Evolutionary conservation across 2,797 vertebrate species (phyloP).

Genomic region (Peromyscus nudipes): DNA sequence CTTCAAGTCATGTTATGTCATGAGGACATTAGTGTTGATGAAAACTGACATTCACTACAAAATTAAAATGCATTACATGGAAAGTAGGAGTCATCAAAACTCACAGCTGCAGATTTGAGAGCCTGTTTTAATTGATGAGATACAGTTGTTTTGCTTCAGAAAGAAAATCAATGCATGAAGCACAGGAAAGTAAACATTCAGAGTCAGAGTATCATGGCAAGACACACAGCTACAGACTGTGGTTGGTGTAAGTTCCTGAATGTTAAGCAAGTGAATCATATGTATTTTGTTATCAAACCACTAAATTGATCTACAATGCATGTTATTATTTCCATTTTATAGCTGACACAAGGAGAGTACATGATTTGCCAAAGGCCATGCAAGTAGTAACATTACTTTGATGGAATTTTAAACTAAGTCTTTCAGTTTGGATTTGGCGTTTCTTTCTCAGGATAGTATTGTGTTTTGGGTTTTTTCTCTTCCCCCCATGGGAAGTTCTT

Average conservation of each 20-base stretch:
- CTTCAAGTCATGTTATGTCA: constrained; percentile 87
- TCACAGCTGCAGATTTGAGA: constrained; percentile 73
- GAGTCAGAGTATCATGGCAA: constrained; percentile 78
- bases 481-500: neutral
- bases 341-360: neutral
- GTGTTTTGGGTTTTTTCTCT: neutral
- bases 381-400: neutral
- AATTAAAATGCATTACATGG: constrained; percentile 83
- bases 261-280: neutral
- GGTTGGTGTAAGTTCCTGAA: constrained; percentile 63
- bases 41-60: constrained; percentile 87
- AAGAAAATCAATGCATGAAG: constrained; percentile 80
- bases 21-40: constrained; percentile 86
- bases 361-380: neutral
- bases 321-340: neutral
- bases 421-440: neutral
- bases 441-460: neutral
- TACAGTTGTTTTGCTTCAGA: constrained; percentile 82
- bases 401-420: neutral
- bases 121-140: constrained; percentile 80
- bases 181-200: constrained; percentile 82
- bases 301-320: neutral
- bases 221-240: constrained; percentile 70
- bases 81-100: constrained; percentile 79
- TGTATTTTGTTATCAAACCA: neutral